Conservation (phyloP, 2,113 vertebrate species). For the Meles meles region DNA sequence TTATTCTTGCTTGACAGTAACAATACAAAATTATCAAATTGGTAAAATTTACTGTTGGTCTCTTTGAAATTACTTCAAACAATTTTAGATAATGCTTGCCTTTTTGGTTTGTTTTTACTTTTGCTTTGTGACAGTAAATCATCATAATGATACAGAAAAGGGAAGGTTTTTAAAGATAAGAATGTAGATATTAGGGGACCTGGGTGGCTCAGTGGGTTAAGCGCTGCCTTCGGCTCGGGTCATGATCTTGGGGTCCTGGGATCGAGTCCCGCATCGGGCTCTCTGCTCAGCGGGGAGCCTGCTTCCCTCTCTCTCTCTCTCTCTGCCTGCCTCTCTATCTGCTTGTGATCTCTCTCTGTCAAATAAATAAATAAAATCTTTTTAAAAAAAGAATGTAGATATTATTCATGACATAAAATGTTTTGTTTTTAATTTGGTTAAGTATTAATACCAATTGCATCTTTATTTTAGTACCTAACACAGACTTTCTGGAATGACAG, state of each 20-base stretch:
- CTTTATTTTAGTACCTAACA: background rate
- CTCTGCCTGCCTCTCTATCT: no score
- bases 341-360: no score
- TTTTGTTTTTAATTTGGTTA: background rate
- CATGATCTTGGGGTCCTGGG: no score
- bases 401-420: background rate
- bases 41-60: background rate
- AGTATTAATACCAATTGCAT: background rate
- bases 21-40: conserved; percentile 12
- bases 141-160: background rate
- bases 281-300: no score
- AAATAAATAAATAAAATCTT: no score
- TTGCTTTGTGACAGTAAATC: background rate
- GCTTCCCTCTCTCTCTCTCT: no score
- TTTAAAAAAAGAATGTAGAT: background rate
- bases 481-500: background rate
- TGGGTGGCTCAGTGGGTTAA: no score
- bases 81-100: background rate
- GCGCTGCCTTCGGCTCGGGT: no score
- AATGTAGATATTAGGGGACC: background rate
- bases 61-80: background rate
- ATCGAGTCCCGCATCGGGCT: no score
- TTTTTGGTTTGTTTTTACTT: conserved; percentile 3
- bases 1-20: background rate
- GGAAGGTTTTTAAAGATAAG: background rate